phyloP scores from a whole-genome alignment of 1,140 invertebrate genomes.

The Stegodyphus dumicola region DNA sequence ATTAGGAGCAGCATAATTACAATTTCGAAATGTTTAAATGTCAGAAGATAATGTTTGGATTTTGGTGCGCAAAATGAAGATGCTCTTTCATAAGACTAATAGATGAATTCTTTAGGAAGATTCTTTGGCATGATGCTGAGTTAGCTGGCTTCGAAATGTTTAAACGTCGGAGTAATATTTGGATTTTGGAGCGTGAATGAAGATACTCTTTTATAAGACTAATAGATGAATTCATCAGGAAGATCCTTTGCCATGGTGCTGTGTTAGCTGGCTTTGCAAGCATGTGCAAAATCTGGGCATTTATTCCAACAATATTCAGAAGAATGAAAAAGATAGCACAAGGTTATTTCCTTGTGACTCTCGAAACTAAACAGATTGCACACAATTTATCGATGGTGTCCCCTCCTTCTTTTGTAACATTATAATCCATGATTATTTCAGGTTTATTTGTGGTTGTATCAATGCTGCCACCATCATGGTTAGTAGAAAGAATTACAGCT shows the following conservation, averaged over 20 bases:
- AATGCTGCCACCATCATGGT: slow-evolving; percentile 57
- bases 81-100: background rate
- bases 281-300: background rate
- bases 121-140: too few species aligned
- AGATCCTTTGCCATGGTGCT: background rate
- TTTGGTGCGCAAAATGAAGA: background rate
- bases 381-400: slow-evolving; percentile 69
- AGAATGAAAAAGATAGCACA: slow-evolving; percentile 62
- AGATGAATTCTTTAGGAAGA: too few species aligned
- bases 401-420: slow-evolving; percentile 65
- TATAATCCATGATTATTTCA: slow-evolving; percentile 69
- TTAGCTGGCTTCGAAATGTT: too few species aligned
- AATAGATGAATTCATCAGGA: background rate
- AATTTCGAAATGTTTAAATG: background rate
- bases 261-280: background rate
- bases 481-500: slow-evolving; percentile 57
- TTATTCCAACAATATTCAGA: background rate
- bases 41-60: background rate
- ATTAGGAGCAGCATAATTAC: too few species aligned
- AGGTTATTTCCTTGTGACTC: slow-evolving; percentile 67
- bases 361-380: slow-evolving; percentile 64
- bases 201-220: background rate
- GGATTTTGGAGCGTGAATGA: background rate
- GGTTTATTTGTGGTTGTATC: slow-evolving; percentile 65
- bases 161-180: background rate